phyloP scores from a whole-genome alignment of 2,797 vertebrate genomes.

The Xiphophorus birchmanni region DNA sequence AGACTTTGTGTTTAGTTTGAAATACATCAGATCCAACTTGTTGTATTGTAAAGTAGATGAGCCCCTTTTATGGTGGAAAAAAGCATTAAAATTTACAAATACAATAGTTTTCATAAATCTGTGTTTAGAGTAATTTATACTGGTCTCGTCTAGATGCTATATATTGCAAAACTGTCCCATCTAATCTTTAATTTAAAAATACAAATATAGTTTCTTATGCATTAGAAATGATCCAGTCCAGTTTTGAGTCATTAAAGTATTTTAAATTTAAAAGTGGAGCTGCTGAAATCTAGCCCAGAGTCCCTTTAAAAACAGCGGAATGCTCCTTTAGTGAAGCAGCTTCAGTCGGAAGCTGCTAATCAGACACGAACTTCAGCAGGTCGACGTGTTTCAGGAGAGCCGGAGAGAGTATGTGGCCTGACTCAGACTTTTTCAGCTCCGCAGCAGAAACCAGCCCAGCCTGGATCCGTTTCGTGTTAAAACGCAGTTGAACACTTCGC shows the following conservation, averaged over 20 bases:
- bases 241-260: neutral
- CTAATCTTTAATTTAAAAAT: neutral
- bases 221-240: neutral
- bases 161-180: neutral
- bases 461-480: neutral
- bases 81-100: neutral
- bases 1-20: neutral
- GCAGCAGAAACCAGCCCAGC: neutral
- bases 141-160: neutral
- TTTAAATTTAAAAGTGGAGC: neutral
- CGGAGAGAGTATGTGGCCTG: constrained; percentile 8
- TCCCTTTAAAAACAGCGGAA: neutral
- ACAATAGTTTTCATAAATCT: neutral
- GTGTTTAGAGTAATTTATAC: neutral
- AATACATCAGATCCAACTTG: neutral
- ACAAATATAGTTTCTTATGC: neutral
- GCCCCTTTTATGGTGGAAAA: neutral
- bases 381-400: constrained; percentile 91
- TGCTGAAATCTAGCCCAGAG: neutral
- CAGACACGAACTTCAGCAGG: constrained; percentile 4
- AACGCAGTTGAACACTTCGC: neutral
- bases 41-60: neutral
- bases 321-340: neutral
- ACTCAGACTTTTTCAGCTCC: neutral
- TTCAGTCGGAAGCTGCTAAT: neutral